Evolutionary conservation across 2,888 invertebrate species (phyloP).

Genomic region (Synergus itoensis): DNA sequence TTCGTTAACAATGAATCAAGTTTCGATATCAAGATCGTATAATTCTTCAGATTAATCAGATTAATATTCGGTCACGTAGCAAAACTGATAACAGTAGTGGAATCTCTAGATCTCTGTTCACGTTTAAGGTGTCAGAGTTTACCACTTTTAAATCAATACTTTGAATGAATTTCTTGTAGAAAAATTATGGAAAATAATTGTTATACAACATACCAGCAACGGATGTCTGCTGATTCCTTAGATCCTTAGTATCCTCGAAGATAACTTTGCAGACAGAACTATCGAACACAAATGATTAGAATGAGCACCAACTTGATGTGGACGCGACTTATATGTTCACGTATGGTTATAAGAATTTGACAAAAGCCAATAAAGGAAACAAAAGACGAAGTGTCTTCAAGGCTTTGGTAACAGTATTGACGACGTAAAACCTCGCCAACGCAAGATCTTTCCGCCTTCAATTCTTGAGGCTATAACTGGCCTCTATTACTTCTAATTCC

Average conservation of each 20-base stretch:
- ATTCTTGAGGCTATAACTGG: neutral
- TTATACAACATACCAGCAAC: neutral
- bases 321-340: neutral
- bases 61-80: too few relatives aligned
- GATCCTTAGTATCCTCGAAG: neutral
- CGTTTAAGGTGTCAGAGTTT: too few relatives aligned
- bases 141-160: too few relatives aligned
- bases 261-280: neutral
- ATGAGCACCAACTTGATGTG: neutral
- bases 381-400: neutral
- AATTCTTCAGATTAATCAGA: too few relatives aligned
- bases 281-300: neutral
- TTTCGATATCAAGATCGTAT: neutral
- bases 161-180: too few relatives aligned
- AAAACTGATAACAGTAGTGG: too few relatives aligned
- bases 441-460: conserved; percentile 33
- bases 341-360: neutral
- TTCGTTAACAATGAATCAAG: neutral
- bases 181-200: neutral
- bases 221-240: neutral
- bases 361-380: conserved; percentile 8
- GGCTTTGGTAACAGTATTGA: conserved; percentile 12
- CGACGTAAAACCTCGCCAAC: conserved; percentile 32
- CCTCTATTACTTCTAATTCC: neutral
- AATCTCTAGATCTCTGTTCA: too few relatives aligned